Base-by-base conservation (phyloP, 2,888 invertebrate genomes). In the Heliconius hortense region DNA sequence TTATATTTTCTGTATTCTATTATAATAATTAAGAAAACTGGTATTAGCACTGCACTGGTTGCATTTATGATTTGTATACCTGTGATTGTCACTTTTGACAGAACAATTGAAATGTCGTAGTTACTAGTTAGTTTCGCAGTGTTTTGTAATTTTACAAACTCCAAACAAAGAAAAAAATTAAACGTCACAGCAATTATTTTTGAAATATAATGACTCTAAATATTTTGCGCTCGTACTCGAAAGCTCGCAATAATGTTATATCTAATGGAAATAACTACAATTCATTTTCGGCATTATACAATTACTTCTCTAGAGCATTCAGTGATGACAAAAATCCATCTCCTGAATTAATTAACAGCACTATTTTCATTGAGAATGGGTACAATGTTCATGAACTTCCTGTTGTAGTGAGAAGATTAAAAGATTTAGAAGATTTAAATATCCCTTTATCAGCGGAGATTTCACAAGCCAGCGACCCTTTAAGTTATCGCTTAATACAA, bases 341-440 rank as follows among this genome's bases (percentile, higher is more conserved):
- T 80, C 86, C 87, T 71, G 90, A 91, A 78, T 90, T 90, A 77
- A 88, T 85, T 74, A 89, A 86, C 72, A 92, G 90, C 79, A 95
- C 95, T 15, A 95, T 96, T 76, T 86, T 96, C 67, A 89, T 96
- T 73, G 96, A 97, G 88, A 96, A 96, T 84, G 96, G 96, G 7
- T 88, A 92, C n/a, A 94, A 94, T 74, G 96, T 96, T 31, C 95
- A 95, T 81, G 96, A 96, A 85, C 90, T 96, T 69, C 96, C 96
- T 2, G 89, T 96, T 21, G 94, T 96, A 72, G 94, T 96, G 39
- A 92, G 95, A 74, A 95, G 90, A 84, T 82, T 94, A 53, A 92
- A 88, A 82, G 89, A 94, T 80, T 81, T 95, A 53, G 82, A 87
- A 10, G 88, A 88, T 48, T 84, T 91, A 8, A 85, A 87, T 7